Percentiles rank a stretch among this genome's conserved stretches.
phyloP scores from a whole-genome alignment of 1,140 invertebrate species.

The Gerris buenoi region DNA sequence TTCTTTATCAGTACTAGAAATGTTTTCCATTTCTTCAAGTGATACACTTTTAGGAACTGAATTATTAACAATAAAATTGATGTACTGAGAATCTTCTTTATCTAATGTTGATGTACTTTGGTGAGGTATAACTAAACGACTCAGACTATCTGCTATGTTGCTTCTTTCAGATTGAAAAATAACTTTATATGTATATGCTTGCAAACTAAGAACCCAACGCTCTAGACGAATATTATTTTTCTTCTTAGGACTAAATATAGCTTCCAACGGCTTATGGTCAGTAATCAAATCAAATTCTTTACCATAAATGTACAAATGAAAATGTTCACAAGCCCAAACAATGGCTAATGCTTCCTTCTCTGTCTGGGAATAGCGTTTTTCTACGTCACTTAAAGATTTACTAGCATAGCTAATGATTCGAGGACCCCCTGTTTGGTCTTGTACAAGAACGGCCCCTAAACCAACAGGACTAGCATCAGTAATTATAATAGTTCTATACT shows the following conservation, averaged over 20 bases:
- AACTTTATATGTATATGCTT: neutral
- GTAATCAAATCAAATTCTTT: neutral
- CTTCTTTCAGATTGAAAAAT: neutral
- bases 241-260: neutral
- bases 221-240: neutral
- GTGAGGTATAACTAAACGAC: neutral
- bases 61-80: neutral
- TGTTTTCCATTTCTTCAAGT: too few relatives aligned
- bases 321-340: neutral
- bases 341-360: neutral
- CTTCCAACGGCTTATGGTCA: neutral
- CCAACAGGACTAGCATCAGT: conserved; percentile 24
- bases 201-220: neutral
- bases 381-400: conserved; percentile 19
- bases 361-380: conserved; percentile 23
- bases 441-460: conserved; percentile 22
- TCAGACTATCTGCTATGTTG: neutral
- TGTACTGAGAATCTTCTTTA: neutral
- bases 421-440: conserved; percentile 10
- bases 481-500: conserved; percentile 18
- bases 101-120: neutral
- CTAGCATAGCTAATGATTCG: conserved; percentile 22
- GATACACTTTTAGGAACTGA: too few relatives aligned
- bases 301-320: neutral
- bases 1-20: too few relatives aligned